Evolutionary conservation across 2,888 invertebrate genomes (phyloP).

Genomic region (Deilephila porcellus): DNA sequence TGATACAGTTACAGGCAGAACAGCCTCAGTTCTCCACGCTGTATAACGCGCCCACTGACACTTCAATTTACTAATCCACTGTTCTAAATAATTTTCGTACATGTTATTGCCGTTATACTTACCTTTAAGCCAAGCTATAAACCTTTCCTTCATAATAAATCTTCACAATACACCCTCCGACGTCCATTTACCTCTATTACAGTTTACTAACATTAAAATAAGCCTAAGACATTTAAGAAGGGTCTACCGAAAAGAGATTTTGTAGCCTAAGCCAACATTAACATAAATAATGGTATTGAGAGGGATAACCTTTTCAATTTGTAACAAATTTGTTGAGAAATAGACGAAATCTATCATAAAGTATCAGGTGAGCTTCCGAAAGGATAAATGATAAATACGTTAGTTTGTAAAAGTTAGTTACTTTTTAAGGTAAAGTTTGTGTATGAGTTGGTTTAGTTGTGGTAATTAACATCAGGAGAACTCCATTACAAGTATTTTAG

Average conservation of each 20-base stretch:
- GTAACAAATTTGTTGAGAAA: not conserved
- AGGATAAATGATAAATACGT: not conserved
- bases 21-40: too few species aligned
- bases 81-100: too few species aligned
- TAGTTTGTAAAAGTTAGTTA: not conserved
- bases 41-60: too few species aligned
- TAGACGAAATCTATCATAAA: not conserved
- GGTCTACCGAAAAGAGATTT: slow-evolving; percentile 15
- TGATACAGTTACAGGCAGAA: too few species aligned
- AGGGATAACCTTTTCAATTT: slow-evolving; percentile 16
- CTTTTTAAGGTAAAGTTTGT: not conserved
- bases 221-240: slow-evolving; percentile 21
- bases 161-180: not conserved
- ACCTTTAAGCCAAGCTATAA: too few species aligned
- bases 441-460: not conserved
- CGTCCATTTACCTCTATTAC: slow-evolving; percentile 4
- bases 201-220: slow-evolving; percentile 13
- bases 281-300: slow-evolving; percentile 27
- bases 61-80: too few species aligned
- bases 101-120: too few species aligned
- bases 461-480: too few species aligned
- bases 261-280: slow-evolving; percentile 22
- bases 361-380: not conserved
- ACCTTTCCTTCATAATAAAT: too few species aligned
- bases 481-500: too few species aligned